Conservation (phyloP, 2,113 vertebrate genomes). For the Chlamydotis undulata region DNA sequence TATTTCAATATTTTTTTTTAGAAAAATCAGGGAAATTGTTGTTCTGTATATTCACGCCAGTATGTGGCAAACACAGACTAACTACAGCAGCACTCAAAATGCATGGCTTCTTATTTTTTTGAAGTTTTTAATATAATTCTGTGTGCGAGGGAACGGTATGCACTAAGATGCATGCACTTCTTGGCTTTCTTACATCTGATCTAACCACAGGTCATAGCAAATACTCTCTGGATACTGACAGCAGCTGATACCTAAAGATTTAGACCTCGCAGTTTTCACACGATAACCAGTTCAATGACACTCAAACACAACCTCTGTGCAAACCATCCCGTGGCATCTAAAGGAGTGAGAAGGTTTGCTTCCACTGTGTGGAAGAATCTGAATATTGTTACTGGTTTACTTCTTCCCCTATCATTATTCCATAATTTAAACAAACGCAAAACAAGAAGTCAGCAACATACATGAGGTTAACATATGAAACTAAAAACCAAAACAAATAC, state of each 20-base stretch:
- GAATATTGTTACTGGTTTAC: neutral
- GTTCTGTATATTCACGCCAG: neutral
- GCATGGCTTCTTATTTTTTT: neutral
- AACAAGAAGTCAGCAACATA: neutral
- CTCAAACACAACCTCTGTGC: neutral
- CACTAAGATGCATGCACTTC: neutral
- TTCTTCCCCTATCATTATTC: neutral
- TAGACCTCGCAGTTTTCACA: neutral
- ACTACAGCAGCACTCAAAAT: neutral
- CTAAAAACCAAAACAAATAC: neutral
- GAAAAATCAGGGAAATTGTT: neutral
- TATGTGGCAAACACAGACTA: neutral
- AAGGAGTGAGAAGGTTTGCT: neutral
- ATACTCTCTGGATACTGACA: neutral
- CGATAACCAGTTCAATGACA: neutral
- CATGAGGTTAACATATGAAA: neutral
- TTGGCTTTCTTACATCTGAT: neutral
- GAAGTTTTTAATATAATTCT: neutral
- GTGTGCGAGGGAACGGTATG: neutral
- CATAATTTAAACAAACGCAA: neutral
- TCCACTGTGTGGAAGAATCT: neutral
- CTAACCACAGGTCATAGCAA: neutral
- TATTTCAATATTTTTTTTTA: neutral
- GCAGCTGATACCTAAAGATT: slow-evolving; percentile 7
- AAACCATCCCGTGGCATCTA: neutral